These are phyloP conservation scores for Harpagoxenus sublaevis DNA, from an alignment of 2,888 invertebrate genomes.

Conservation along the genomic window DNA sequence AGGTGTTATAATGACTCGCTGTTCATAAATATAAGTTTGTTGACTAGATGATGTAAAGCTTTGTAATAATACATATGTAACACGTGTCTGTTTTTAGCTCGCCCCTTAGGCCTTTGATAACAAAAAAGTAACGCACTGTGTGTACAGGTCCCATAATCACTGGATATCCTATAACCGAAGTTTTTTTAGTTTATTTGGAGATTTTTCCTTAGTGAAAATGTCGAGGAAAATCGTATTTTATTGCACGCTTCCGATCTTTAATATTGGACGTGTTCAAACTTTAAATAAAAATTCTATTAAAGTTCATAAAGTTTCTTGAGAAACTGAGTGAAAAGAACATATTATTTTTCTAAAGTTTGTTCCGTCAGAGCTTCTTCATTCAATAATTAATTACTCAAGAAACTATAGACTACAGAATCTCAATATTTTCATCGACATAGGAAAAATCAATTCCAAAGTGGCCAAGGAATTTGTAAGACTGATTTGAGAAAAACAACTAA, in stretches of 20 bases:
- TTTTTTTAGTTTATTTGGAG: constrained; percentile 1
- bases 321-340: not conserved
- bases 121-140: constrained; percentile 44
- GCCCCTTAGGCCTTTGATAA: constrained; percentile 66
- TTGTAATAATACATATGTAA: constrained; percentile 38
- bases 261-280: not conserved
- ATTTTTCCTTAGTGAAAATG: not conserved
- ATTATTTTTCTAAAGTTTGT: not conserved
- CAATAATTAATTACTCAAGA: not conserved
- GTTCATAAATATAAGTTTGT: constrained; percentile 61
- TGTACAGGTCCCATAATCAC: constrained; percentile 14
- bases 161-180: not conserved
- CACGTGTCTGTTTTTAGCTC: constrained; percentile 38
- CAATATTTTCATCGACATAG: not conserved
- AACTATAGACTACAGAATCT: not conserved
- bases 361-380: not conserved
- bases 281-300: constrained; percentile 17
- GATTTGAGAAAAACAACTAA: not conserved
- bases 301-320: not conserved
- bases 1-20: not conserved
- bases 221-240: not conserved
- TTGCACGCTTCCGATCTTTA: not conserved
- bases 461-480: not conserved
- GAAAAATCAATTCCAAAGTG: not conserved
- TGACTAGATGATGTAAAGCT: constrained; percentile 72